Base-by-base conservation (phyloP, 2,888 invertebrate genomes). In the Dryobotodes eremita region DNA sequence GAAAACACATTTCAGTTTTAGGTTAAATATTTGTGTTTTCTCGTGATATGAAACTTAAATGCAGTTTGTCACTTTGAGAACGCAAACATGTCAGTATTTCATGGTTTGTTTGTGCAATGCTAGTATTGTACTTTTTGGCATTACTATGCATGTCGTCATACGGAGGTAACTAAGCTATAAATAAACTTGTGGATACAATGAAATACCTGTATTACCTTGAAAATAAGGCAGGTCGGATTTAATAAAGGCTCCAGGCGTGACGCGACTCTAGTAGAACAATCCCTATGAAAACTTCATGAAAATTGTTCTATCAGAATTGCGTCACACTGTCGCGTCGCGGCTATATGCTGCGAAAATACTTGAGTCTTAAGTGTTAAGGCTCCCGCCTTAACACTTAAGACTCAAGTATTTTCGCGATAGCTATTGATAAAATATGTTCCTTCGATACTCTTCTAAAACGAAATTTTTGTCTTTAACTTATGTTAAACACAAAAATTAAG, bases 51-150 rank as follows among this genome's bases (percentile, higher is more conserved):
- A 36, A 69, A 46, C 10, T 23, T 23, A 26, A 80, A 65, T 70
- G 57, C 57, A 59, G 69, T 36, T 83, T 72, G 62, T 62, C 53
- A 46, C 70, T 72, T 48, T 23, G 20, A 69, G 59, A 72, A 84
- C 48, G 64, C 55, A 70, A 82, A 70, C 48, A 61, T 61, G 55
- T 71, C 23, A 55, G n/a, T 10, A 59, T 73, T 84, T 71, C 15
- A 57, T 69, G 26, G 5, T 64, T 72, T 69, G 64, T 84, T 83
- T 70, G 42, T 53, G 46, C 7, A 46, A 46, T 46, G 46, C 1
- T 46, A 46, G 57, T 36, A 20, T 55, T 61, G 36, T 70, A 48
- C 36, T 20, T 65, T 70, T 70, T 77, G 7, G 15, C 20, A 59
- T 76, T 76, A 4, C 75, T 69, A 61, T 61, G 2, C n/a, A 36